Conservation (phyloP, 2,888 invertebrate species). For the Caenorhabditis plicata region DNA sequence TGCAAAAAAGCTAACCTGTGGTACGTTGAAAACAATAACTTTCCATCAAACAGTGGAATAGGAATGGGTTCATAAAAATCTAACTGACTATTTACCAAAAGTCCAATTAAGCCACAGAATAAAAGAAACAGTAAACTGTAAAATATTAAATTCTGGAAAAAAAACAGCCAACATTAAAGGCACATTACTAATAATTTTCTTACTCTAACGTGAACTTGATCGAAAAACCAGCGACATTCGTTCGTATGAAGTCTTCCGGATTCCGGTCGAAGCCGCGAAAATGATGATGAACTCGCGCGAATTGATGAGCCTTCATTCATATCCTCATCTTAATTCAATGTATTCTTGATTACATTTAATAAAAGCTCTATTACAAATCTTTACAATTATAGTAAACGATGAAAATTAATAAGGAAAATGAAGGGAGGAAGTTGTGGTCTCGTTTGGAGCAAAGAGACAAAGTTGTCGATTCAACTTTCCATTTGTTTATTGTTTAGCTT, state of each 20-base stretch:
- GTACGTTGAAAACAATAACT: neutral
- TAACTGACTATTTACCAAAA: conserved; percentile 8
- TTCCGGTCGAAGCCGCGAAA: conserved; percentile 18
- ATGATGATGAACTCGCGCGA: conserved; percentile 6
- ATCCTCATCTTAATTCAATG: too few relatives aligned
- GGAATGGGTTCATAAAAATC: conserved; percentile 3
- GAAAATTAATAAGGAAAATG: too few relatives aligned
- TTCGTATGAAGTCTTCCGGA: conserved; percentile 22
- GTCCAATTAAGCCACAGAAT: conserved; percentile 4
- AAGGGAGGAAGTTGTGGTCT: too few relatives aligned
- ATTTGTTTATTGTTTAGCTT: too few relatives aligned
- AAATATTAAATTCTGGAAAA: conserved; percentile 20
- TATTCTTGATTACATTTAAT: too few relatives aligned
- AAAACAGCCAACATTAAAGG: neutral
- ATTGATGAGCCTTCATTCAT: too few relatives aligned
- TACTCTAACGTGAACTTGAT: conserved; percentile 29
- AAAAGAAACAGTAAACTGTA: conserved; percentile 12
- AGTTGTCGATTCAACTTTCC: too few relatives aligned
- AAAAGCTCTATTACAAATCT: too few relatives aligned
- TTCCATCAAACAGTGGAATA: conserved; percentile 22
- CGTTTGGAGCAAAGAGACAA: too few relatives aligned
- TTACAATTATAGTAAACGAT: too few relatives aligned
- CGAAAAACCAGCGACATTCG: conserved; percentile 26
- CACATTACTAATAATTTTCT: neutral
- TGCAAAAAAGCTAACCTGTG: too few relatives aligned